A percentile compares a stretch with the other conserved stretches of the same genome.
Evolutionary conservation across 2,113 vertebrate species (phyloP).

Genomic region (Sterrhoptilus dennistouni): DNA sequence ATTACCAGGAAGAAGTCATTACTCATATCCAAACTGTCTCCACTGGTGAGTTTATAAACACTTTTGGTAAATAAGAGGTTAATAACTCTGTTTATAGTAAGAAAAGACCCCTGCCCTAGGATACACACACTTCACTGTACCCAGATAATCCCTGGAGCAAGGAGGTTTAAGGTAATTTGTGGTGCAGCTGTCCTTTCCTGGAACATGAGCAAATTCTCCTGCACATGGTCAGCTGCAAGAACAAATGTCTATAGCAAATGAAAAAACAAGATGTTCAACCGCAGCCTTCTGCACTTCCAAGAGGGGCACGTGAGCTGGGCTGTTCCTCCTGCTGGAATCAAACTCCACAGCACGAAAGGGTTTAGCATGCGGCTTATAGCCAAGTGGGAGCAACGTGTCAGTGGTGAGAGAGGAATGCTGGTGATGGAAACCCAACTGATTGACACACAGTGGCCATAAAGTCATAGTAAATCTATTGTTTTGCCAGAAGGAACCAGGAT

Average conservation of each 20-base stretch:
- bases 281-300: constrained; percentile 36
- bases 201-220: constrained; percentile 86
- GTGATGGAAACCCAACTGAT: constrained; percentile 53
- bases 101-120: constrained; percentile 60
- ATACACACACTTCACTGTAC: constrained; percentile 76
- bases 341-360: constrained; percentile 48
- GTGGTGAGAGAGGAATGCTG: constrained; percentile 54
- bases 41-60: background rate
- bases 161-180: constrained; percentile 87
- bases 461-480: constrained; percentile 69
- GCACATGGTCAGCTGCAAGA: constrained; percentile 88
- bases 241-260: constrained; percentile 86
- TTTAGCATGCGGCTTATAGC: constrained; percentile 64
- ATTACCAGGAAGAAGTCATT: background rate
- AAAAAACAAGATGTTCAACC: constrained; percentile 83
- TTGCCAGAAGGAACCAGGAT: constrained; percentile 55
- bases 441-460: constrained; percentile 51
- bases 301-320: constrained; percentile 50
- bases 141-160: constrained; percentile 84
- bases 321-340: constrained; percentile 51
- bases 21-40: background rate
- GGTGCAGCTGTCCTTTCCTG: constrained; percentile 88
- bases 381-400: constrained; percentile 70
- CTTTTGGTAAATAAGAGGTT: constrained; percentile 63
- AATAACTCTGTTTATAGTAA: constrained; percentile 67